These are phyloP conservation scores for Tineola bisselliella DNA, from an alignment of 2,888 invertebrate species.

Conservation along the genomic window DNA sequence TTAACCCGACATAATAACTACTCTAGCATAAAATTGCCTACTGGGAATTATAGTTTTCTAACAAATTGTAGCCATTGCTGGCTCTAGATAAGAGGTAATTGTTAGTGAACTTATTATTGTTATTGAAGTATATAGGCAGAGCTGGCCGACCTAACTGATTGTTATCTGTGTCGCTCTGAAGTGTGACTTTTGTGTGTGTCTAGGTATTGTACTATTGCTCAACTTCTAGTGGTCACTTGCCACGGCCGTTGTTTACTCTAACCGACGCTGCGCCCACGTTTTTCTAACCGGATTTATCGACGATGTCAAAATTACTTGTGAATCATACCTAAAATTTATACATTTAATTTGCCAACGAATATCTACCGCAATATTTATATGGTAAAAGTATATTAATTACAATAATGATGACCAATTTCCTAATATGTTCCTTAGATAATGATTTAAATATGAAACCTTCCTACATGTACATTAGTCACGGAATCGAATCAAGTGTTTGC, in stretches of 20 bases:
- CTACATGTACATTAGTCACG: conserved; percentile 4
- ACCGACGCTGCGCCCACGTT: neutral
- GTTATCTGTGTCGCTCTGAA: neutral
- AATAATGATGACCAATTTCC: neutral
- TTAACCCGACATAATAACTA: conserved; percentile 4
- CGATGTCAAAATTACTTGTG: conserved; percentile 5
- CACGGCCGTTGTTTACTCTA: neutral
- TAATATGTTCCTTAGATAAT: neutral
- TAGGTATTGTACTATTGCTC: conserved; percentile 1
- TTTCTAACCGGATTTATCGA: conserved; percentile 3
- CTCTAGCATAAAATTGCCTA: neutral
- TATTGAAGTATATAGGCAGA: neutral
- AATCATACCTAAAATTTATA: neutral
- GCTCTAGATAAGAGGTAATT: neutral
- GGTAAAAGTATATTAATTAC: neutral
- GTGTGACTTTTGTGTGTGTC: conserved; percentile 5
- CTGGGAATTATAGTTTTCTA: neutral
- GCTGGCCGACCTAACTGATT: neutral
- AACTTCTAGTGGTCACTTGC: neutral
- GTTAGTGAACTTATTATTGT: neutral
- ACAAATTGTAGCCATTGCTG: neutral
- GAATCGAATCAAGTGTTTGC: neutral
- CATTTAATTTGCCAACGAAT: neutral
- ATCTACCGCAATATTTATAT: neutral
- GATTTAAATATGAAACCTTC: neutral